Conservation (phyloP, 2,113 vertebrate species). For the Gasterosteus nipponicus region DNA sequence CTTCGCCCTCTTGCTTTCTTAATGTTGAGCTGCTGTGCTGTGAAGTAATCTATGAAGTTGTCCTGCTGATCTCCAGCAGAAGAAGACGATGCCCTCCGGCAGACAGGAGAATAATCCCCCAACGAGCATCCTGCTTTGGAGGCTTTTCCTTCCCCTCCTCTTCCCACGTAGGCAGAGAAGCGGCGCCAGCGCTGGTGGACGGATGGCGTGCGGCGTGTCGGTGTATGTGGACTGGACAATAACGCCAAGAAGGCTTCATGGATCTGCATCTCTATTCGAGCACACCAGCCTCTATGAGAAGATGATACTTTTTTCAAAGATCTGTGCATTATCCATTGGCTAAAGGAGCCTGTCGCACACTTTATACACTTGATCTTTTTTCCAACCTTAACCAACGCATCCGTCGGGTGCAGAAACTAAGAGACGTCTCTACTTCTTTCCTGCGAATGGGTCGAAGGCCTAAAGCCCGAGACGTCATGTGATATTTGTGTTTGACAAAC, state of each 20-base stretch:
- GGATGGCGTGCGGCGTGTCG: too few relatives aligned
- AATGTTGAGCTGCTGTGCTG: neutral
- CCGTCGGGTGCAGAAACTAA: too few relatives aligned
- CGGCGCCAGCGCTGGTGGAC: too few relatives aligned
- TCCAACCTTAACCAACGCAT: too few relatives aligned
- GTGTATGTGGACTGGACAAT: neutral
- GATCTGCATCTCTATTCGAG: neutral
- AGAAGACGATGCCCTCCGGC: neutral
- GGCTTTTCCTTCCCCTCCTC: neutral
- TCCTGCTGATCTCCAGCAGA: neutral
- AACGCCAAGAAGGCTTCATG: neutral
- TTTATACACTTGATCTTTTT: too few relatives aligned
- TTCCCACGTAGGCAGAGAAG: neutral
- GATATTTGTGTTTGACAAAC: constrained; percentile 31
- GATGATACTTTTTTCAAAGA: constrained; percentile 23
- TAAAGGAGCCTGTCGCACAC: constrained; percentile 5
- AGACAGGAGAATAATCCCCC: neutral
- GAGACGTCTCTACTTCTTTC: too few relatives aligned
- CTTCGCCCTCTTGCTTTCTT: neutral
- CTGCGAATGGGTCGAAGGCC: constrained; percentile 4
- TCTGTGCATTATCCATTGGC: neutral
- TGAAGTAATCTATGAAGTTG: neutral
- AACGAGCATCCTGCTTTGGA: neutral
- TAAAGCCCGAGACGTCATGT: constrained; percentile 20
- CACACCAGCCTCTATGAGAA: constrained; percentile 3